These are phyloP conservation scores for Pelmatolapia mariae DNA, from an alignment of 2,113 vertebrate genomes.

Conservation along the genomic window DNA sequence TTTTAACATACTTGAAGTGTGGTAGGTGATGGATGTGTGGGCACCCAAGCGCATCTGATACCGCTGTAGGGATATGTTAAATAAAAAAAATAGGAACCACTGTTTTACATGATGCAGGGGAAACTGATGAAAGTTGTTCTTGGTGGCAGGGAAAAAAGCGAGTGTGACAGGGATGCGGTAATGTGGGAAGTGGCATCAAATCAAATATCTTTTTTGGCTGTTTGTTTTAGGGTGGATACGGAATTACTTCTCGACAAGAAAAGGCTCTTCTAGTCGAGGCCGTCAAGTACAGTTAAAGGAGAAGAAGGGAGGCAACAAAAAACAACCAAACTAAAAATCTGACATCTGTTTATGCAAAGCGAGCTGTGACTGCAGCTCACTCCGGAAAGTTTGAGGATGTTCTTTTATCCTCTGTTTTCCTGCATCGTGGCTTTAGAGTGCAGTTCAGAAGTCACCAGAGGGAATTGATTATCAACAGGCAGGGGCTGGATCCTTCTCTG, in stretches of 20 bases:
- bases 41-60: neutral
- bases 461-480: conserved; percentile 65
- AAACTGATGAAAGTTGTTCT: neutral
- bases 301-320: neutral
- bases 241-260: conserved; percentile 5
- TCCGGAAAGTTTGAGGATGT: neutral
- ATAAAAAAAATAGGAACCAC: neutral
- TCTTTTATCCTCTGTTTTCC: neutral
- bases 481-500: conserved; percentile 4
- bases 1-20: neutral
- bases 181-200: conserved; percentile 22
- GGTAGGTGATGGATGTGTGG: neutral
- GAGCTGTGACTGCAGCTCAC: neutral
- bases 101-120: neutral
- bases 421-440: conserved; percentile 29
- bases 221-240: neutral
- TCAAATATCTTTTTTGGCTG: neutral
- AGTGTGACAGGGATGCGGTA: conserved; percentile 4
- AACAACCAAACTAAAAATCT: neutral
- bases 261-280: neutral
- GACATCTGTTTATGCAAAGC: neutral
- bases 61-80: neutral
- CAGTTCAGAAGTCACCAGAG: conserved; percentile 49
- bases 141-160: neutral
- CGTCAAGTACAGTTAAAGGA: conserved; percentile 3